phyloP scores from a whole-genome alignment of 2,113 vertebrate species.

The Podarcis muralis region DNA sequence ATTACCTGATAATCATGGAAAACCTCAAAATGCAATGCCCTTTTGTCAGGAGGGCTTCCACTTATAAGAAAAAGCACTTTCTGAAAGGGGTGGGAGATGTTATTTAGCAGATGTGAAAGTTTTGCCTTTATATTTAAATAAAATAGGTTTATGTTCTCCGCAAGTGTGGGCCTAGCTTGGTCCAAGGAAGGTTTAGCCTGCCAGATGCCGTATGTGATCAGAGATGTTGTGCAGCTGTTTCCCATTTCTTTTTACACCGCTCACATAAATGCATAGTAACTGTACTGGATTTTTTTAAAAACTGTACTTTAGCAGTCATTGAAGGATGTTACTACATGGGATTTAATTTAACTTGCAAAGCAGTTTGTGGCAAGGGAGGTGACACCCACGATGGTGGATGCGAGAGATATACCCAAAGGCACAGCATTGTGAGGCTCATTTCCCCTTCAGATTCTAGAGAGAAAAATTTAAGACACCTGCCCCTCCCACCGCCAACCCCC shows the following conservation, averaged over 20 bases:
- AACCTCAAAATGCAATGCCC: constrained; percentile 49
- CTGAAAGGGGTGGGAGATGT: constrained; percentile 16
- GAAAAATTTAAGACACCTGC: not conserved
- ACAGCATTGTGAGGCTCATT: not conserved
- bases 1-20: constrained; percentile 56
- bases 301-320: constrained; percentile 39
- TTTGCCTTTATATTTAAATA: constrained; percentile 64
- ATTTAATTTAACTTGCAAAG: constrained; percentile 20
- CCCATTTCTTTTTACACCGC: constrained; percentile 57
- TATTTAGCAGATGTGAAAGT: constrained; percentile 66
- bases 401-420: not conserved
- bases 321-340: constrained; percentile 21
- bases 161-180: constrained; percentile 62
- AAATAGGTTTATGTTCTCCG: constrained; percentile 66
- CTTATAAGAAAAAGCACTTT: constrained; percentile 60
- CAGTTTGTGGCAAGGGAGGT: not conserved
- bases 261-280: constrained; percentile 63
- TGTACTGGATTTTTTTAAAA: constrained; percentile 47
- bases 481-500: too few relatives aligned
- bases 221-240: constrained; percentile 68
- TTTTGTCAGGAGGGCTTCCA: constrained; percentile 43
- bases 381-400: not conserved
- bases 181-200: constrained; percentile 58
- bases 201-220: constrained; percentile 66
- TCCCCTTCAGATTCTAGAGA: not conserved